Evolutionary conservation across 2,113 vertebrate species (phyloP).

Genomic region (Gasterosteus aculeatus): DNA sequence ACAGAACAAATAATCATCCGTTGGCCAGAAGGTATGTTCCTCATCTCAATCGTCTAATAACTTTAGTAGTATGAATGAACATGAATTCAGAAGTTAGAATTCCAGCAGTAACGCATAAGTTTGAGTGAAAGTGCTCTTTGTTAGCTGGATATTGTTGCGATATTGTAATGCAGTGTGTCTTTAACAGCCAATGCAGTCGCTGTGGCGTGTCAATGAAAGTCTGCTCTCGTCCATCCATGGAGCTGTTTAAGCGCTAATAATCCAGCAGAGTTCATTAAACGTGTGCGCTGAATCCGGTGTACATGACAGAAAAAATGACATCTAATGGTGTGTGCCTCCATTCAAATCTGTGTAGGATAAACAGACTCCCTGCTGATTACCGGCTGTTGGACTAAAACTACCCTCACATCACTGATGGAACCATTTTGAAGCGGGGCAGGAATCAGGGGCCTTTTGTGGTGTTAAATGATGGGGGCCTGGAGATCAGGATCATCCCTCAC

Average conservation of each 20-base stretch:
- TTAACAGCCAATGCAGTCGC: neutral
- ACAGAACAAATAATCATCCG: conserved; percentile 9
- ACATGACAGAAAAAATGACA: neutral
- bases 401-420: conserved; percentile 47
- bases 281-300: neutral
- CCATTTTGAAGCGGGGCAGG: conserved; percentile 47
- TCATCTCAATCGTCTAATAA: conserved; percentile 10
- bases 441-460: conserved; percentile 59
- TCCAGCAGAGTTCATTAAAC: neutral
- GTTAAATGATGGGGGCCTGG: conserved; percentile 57
- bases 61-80: neutral
- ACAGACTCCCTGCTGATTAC: neutral
- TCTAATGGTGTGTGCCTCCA: neutral
- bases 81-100: neutral
- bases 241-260: neutral
- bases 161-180: neutral
- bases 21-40: conserved; percentile 19
- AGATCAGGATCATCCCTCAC: conserved; percentile 35
- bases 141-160: neutral
- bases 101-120: neutral
- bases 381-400: conserved; percentile 13
- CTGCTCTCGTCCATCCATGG: neutral
- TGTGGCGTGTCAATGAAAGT: neutral
- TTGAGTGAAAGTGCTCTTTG: neutral
- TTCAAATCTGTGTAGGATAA: neutral